A percentile compares a stretch with the other conserved stretches of the same genome.
These are phyloP conservation scores for Acrocephalus kingi DNA, from an alignment of 2,113 vertebrate species.

Conservation along the genomic window DNA sequence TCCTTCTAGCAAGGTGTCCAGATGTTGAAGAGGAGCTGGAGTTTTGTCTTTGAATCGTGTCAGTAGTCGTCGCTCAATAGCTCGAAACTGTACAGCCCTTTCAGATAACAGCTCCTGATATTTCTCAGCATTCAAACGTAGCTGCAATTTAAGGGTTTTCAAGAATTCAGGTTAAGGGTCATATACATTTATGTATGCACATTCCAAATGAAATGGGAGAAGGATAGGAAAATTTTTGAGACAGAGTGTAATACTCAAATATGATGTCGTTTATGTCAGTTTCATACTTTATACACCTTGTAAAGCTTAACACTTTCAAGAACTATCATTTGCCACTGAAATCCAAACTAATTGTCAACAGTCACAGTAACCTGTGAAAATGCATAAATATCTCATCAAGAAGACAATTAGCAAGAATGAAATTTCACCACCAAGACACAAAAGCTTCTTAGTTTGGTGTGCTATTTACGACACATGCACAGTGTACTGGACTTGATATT, in stretches of 20 bases:
- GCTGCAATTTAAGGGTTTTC: conserved; percentile 73
- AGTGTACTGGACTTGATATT: neutral
- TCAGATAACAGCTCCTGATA: conserved; percentile 91
- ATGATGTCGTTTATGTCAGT: accelerated
- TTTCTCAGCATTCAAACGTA: conserved; percentile 86
- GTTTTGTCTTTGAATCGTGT: conserved; percentile 97
- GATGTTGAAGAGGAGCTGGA: conserved; percentile 92
- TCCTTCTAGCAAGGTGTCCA: conserved; percentile 93
- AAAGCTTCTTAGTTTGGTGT: neutral
- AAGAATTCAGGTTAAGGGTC: conserved; percentile 14
- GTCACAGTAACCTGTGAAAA: neutral
- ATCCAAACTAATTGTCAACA: neutral
- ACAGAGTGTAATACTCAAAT: neutral
- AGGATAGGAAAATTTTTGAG: neutral
- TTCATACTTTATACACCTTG: neutral
- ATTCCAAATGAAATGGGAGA: neutral
- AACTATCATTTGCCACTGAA: neutral
- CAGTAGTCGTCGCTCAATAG: conserved; percentile 91
- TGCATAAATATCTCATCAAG: neutral
- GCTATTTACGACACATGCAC: neutral
- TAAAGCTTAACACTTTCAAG: neutral
- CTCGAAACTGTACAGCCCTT: conserved; percentile 92
- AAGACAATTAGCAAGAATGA: neutral
- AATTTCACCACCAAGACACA: neutral
- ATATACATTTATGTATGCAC: neutral